A percentile compares a stretch with the other conserved stretches of the same genome.
Conservation (phyloP, 2,797 vertebrate species). For the Phalanger gymnotis region DNA sequence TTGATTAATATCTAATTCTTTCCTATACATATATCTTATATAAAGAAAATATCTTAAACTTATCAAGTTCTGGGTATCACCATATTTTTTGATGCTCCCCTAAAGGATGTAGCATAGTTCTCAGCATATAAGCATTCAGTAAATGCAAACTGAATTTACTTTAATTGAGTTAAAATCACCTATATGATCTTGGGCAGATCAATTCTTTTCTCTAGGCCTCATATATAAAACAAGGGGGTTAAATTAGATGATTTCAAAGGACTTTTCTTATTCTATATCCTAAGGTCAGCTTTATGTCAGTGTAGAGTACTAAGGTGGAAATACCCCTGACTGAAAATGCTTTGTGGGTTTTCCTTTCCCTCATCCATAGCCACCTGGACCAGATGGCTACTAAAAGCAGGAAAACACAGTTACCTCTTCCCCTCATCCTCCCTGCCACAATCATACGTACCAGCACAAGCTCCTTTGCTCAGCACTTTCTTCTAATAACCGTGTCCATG, state of each 20-base stretch:
- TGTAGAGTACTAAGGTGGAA: neutral
- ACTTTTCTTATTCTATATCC: neutral
- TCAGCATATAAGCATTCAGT: neutral
- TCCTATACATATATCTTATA: neutral
- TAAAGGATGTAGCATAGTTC: neutral
- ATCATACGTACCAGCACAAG: neutral
- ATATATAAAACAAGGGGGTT: neutral
- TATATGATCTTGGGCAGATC: neutral
- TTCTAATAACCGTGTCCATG: neutral
- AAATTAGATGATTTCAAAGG: neutral
- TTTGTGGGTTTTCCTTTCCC: neutral
- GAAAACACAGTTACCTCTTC: neutral
- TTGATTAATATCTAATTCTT: slow-evolving; percentile 27
- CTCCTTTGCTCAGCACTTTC: neutral
- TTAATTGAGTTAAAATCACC: neutral
- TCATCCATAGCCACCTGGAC: neutral
- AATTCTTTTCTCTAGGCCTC: neutral
- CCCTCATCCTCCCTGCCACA: neutral
- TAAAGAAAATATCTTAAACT: slow-evolving; percentile 12
- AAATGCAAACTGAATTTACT: neutral
- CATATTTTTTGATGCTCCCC: neutral
- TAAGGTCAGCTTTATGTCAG: neutral
- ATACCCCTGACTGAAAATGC: neutral
- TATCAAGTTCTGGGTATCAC: neutral
- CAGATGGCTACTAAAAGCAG: neutral